Evolutionary conservation across 1,140 invertebrate species (phyloP), one percentile per base, ranked within the genome.

Genomic region (Harlomillsia oculata): DNA sequence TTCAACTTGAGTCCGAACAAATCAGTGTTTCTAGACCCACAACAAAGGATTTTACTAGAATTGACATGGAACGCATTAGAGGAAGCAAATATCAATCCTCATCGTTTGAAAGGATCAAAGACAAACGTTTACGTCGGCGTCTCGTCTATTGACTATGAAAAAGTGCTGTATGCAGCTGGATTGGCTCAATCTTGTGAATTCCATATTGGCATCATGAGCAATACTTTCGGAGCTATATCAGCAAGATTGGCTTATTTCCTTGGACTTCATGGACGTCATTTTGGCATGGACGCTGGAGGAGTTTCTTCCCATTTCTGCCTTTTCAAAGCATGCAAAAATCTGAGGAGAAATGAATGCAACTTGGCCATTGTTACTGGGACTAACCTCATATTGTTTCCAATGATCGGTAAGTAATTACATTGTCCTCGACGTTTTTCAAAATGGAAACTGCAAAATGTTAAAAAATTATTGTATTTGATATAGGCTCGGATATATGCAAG

Each of bases 191-290:
- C 73, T 51, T 67, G 30, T 5, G 16, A 71, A 2, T 75, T 70
- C 50, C 80, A 80, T 3, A 81, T 81, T 70, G 76, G 75, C 34
- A 74, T 83, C 64, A 79, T 79, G 50, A 81, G 81, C 18, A 81
- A 80, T 68, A 76, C 77, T 8, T 70, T 78, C 44, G 77, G 78
- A 18, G 82, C 83, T 79, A 76, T 82, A 72, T 73, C 80, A 8
- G 82, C 83, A 68, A 70, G 81, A 62, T 68, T 83, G n/a, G 80
- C 78, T 3, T 82, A 75, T 67, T 77, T 76, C 68, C 75, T 82
- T 62, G 79, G 82, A 65, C 72, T 79, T 44, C 77, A 75, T 45
- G 69, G 68, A 1, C 63, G 64, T 25, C 69, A 68, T 61, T 56
- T 60, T 43, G 64, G 62, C 28, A 51, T 80, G 63, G 78, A 80